Evolutionary conservation across 2,797 vertebrate genomes (phyloP), one percentile per base, ranked within the genome.

Genomic region (Myiotriccus ornatus): DNA sequence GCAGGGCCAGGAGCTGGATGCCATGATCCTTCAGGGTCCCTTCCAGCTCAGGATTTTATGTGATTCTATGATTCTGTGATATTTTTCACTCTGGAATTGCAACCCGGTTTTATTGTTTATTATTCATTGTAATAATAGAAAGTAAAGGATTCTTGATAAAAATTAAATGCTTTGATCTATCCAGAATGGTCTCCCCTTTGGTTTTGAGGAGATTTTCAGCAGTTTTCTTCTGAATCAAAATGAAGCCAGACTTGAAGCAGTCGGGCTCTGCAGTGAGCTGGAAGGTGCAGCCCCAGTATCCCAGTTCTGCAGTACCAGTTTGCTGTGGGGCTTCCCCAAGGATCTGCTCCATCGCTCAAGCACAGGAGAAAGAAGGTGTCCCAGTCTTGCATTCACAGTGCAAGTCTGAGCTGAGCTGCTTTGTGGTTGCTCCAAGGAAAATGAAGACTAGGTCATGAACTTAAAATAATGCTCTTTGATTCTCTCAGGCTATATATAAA

Each of bases 391-490:
- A 20, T 74, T 79, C 30, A 14, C 56, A 43, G n/a, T 4, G 22
- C 25, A 34, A 64, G 30, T 43, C 79, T 85, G 76, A 44, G 84
- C 53, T 4, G 6, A 86, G 74, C 57, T 91, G 62, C 85, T 53
- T 30, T 82, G n/a, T 60, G 30, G 32, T 37, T 82, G 67, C 90
- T 63, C 32, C 18, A 22, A 56, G 34, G 67, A 87, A 39, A 59
- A 79, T 6, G 63, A 63, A 79, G 85, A 55, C 46, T 82, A 59
- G 62, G 77, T 90, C 34, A 30, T 73, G 71, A 93, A 86, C 92
- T 91, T 65, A 71, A 87, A 93, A 74, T 90, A 87, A 57, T 32
- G n/a, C 53, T 79, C 47, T 79, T 93, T 84, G 74, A 67, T 63
- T 69, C 85, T 88, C 55, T 88, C 52, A 46, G 69, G 83, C 57